Evolutionary conservation across 2,797 vertebrate species (phyloP), one percentile per base, ranked within the genome.

Genomic region (Propithecus deckenii): DNA sequence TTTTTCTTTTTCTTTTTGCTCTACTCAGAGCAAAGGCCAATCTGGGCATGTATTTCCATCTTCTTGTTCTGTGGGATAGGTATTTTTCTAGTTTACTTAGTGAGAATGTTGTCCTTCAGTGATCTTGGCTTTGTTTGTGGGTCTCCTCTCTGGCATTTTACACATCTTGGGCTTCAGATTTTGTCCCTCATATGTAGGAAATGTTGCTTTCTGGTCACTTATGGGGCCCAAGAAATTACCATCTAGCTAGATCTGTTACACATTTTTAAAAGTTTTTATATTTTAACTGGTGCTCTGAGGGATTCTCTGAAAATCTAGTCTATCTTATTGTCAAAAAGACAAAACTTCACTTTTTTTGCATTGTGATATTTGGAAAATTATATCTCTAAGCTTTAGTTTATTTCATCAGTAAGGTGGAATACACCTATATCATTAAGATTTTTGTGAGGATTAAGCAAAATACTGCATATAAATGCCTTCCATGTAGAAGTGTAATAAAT

Each of bases 141-240:
- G 41, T 87, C 63, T 89, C 22, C 18, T 25, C n/a, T 65, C 46
- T 87, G 84, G 75, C 11, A 61, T 63, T 90, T 91, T n/a, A 55
- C 4, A 88, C 48, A 30, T 30, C 35, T 28, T 35, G 12, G 61
- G 48, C 14, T 65, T 94, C 41, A 65, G 43, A 32, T 61, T 85
- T 91, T 88, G 48, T 43, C 23, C 7, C 32, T 95, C 7, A 6
- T 35, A 9, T 61, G 7, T 65, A n/a, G 92, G 52, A 88, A 86
- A 94, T 89, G 67, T 88, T 83, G 43, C 63, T 91, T 92, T 79
- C 59, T 52, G 52, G 30, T 91, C 14, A 83, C 76, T 79, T 75
- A 32, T 90, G 32, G 32, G n/a, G 23, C 65, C 38, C 41, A 67
- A 91, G 43, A 46, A 93, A 80, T 92, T 71, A 74, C 32, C 92